Evolutionary conservation across 2,797 vertebrate species (phyloP).

Genomic region (Eurystomus glaucurus): DNA sequence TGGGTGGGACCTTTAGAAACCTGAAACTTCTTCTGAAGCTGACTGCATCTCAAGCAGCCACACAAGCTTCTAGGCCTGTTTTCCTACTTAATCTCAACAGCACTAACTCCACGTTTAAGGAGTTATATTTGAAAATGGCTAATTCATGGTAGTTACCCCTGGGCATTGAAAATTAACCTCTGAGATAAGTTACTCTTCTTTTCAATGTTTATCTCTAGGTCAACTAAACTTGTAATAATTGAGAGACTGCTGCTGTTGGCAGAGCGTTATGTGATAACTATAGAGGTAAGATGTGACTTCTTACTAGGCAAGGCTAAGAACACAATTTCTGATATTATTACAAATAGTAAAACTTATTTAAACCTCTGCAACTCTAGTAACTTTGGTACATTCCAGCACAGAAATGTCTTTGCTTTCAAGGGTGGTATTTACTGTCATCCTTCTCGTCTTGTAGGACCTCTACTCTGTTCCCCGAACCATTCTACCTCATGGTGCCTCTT

Average conservation of each 20-base stretch:
- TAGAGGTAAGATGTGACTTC: constrained; percentile 88
- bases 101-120: background rate
- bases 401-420: background rate
- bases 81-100: background rate
- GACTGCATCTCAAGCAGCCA: background rate
- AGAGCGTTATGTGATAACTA: constrained; percentile 98
- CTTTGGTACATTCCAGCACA: background rate
- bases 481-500: constrained; percentile 99
- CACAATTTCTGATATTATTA: background rate
- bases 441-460: constrained; percentile 87
- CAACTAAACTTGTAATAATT: constrained; percentile 98
- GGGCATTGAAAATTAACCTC: background rate
- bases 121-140: background rate
- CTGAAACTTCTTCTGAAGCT: background rate
- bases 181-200: constrained; percentile 2
- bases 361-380: background rate
- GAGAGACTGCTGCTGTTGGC: constrained; percentile 96
- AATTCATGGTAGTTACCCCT: background rate
- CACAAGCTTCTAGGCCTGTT: background rate
- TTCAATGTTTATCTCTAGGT: constrained; percentile 83
- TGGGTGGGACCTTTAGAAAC: background rate
- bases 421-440: background rate
- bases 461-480: constrained; percentile 99
- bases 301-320: background rate
- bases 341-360: background rate